Evolutionary conservation across 2,113 vertebrate species (phyloP).

Genomic region (Tympanuchus pallidicinctus): DNA sequence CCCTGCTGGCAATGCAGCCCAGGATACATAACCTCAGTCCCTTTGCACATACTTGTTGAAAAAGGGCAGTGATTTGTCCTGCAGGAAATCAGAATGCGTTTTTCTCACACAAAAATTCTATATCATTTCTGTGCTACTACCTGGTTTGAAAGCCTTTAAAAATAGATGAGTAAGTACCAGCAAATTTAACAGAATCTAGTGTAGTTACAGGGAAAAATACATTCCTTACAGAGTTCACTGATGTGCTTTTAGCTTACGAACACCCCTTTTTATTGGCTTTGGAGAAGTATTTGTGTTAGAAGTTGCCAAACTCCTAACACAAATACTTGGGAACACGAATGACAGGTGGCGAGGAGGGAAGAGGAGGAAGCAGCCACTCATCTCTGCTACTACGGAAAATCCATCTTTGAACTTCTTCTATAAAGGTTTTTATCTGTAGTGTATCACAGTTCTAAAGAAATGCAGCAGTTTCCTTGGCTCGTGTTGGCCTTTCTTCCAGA

Average conservation of each 20-base stretch:
- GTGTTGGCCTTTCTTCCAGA: background rate
- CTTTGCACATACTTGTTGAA: background rate
- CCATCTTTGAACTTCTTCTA: background rate
- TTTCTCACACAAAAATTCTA: background rate
- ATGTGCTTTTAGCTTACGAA: background rate
- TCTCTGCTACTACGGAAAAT: background rate
- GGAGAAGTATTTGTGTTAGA: background rate
- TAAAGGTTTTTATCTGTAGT: background rate
- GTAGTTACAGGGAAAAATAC: background rate
- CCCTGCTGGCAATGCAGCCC: too few relatives aligned
- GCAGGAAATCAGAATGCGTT: background rate
- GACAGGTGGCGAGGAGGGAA: background rate
- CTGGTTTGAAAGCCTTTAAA: background rate
- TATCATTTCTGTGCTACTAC: background rate
- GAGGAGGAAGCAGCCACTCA: background rate
- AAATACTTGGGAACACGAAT: rapidly evolving
- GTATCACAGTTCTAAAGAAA: background rate
- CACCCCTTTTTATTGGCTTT: background rate
- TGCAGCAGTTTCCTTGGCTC: background rate
- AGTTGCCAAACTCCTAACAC: background rate
- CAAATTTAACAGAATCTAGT: background rate
- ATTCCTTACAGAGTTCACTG: too few relatives aligned
- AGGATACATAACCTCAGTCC: background rate
- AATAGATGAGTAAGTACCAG: background rate
- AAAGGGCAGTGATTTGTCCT: background rate